phyloP scores from a whole-genome alignment of 2,113 vertebrate species.

The Phainopepla nitens region DNA sequence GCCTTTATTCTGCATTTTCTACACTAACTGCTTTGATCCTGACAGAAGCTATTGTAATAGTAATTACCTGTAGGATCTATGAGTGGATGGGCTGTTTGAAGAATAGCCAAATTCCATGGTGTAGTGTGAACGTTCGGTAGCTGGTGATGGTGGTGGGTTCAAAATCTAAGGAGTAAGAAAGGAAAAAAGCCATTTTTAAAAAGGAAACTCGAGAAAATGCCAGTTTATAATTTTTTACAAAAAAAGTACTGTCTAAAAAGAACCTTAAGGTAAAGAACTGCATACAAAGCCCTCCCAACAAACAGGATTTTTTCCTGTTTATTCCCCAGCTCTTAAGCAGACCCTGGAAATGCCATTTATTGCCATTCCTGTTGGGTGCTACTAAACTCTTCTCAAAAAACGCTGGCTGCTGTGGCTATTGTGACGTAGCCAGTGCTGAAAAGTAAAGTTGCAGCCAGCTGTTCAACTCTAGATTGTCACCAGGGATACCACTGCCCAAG shows the following conservation, averaged over 20 bases:
- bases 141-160: constrained; percentile 96
- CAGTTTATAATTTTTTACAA: background rate
- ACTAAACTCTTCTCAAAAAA: background rate
- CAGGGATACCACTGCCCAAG: background rate
- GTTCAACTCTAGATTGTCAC: background rate
- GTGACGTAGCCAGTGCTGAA: background rate
- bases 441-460: background rate
- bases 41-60: background rate
- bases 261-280: background rate
- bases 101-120: constrained; percentile 97
- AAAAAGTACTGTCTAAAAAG: background rate
- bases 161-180: constrained; percentile 78
- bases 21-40: background rate
- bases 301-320: background rate
- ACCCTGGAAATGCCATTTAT: background rate
- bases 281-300: background rate
- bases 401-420: background rate
- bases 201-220: background rate
- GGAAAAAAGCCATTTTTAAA: background rate
- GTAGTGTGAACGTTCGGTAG: constrained; percentile 94
- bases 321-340: background rate
- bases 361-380: background rate
- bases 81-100: constrained; percentile 96
- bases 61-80: constrained; percentile 94
- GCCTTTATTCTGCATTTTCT: constrained; percentile 14